Evolutionary conservation across 2,888 invertebrate species (phyloP).

Genomic region (Chydorus sphaericus): DNA sequence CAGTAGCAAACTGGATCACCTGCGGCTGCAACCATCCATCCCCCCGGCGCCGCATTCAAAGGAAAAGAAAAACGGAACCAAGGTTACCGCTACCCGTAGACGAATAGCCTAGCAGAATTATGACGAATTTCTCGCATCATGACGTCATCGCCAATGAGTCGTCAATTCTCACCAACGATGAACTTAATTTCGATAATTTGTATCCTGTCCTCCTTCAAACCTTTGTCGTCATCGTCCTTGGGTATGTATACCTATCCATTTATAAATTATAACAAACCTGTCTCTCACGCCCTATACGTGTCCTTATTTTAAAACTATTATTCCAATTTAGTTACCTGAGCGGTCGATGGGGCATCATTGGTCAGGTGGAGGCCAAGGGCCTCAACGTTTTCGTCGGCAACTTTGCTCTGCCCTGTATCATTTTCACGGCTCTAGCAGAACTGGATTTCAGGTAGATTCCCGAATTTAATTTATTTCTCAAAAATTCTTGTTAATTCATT

Average conservation of each 20-base stretch:
- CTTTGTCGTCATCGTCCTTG: conserved; percentile 77
- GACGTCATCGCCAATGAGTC: too few species aligned
- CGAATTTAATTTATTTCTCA: conserved; percentile 3
- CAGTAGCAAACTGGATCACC: too few species aligned
- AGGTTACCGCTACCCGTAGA: too few species aligned
- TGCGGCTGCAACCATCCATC: too few species aligned
- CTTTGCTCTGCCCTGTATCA: conserved; percentile 83
- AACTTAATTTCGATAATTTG: conserved; percentile 47
- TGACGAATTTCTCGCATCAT: too few species aligned
- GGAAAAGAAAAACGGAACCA: too few species aligned
- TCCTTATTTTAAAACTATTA: neutral
- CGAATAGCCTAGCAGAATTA: too few species aligned
- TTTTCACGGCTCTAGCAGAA: conserved; percentile 75
- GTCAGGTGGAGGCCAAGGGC: conserved; percentile 71
- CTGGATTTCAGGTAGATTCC: conserved; percentile 48
- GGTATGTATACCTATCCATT: conserved; percentile 41
- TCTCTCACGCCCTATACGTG: neutral
- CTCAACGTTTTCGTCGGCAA: conserved; percentile 87
- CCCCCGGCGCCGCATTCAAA: too few species aligned
- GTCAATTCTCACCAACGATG: too few species aligned
- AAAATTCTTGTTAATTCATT: conserved; percentile 8
- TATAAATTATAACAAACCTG: neutral
- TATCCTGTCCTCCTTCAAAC: conserved; percentile 84
- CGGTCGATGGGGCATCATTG: conserved; percentile 65
- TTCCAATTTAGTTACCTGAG: conserved; percentile 52